These are phyloP conservation scores for Perizoma flavofasciatum DNA, from an alignment of 2,888 invertebrate genomes.

Conservation along the genomic window DNA sequence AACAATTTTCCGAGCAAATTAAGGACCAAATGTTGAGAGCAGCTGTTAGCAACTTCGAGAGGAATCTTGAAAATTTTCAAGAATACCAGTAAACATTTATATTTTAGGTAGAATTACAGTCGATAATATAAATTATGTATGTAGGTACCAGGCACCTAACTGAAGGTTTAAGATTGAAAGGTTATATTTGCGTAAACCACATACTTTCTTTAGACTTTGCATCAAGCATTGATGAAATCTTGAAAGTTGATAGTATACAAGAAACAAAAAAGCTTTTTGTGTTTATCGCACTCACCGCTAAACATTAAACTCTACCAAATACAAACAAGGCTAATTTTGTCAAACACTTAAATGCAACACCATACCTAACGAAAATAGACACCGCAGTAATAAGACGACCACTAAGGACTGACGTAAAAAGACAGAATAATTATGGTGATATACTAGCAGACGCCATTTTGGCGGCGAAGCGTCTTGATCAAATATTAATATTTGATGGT, in stretches of 20 bases:
- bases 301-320: slow-evolving; percentile 1
- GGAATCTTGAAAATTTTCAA: slow-evolving; percentile 41
- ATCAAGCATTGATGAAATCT: not conserved
- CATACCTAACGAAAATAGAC: slow-evolving; percentile 52
- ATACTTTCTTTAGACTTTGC: not conserved
- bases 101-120: slow-evolving; percentile 6
- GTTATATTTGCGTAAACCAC: not conserved
- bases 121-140: not conserved
- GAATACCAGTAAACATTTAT: slow-evolving; percentile 19
- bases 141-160: too few species aligned
- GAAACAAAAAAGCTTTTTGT: too few species aligned
- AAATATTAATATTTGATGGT: slow-evolving; percentile 52
- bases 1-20: slow-evolving; percentile 49
- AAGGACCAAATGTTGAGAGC: slow-evolving; percentile 44
- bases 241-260: too few species aligned
- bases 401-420: slow-evolving; percentile 54
- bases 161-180: not conserved
- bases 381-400: slow-evolving; percentile 55
- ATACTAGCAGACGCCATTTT: slow-evolving; percentile 58
- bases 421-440: slow-evolving; percentile 53
- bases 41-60: slow-evolving; percentile 44
- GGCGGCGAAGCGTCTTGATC: slow-evolving; percentile 45
- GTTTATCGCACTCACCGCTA: too few species aligned
- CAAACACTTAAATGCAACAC: slow-evolving; percentile 46
- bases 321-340: slow-evolving; percentile 40